Evolutionary conservation across 2,888 invertebrate species (phyloP).

Genomic region (Graphium colonna): DNA sequence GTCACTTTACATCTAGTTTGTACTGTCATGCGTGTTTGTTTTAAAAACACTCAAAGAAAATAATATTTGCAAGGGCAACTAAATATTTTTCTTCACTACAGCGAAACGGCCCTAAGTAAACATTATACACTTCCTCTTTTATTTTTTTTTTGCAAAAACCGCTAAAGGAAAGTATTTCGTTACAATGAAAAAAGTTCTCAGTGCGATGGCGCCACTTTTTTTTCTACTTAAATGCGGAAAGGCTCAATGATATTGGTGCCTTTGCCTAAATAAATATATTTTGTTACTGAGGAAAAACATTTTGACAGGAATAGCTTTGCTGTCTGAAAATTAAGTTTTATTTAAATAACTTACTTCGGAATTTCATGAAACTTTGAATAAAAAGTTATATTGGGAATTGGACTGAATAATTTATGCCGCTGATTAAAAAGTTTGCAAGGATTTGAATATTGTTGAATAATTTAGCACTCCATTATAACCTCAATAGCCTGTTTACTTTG

Average conservation of each 20-base stretch:
- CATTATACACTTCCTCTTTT: constrained; percentile 64
- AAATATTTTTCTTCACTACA: constrained; percentile 69
- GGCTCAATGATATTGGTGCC: constrained; percentile 15
- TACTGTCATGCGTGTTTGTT: constrained; percentile 25
- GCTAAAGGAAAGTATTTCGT: constrained; percentile 54
- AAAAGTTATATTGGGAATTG: too few species aligned
- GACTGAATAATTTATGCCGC: too few species aligned
- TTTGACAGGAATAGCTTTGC: neutral
- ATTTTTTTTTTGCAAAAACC: constrained; percentile 60
- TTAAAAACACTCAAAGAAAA: constrained; percentile 28
- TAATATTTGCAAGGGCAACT: constrained; percentile 51
- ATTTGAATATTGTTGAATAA: too few species aligned
- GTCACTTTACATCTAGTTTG: constrained; percentile 15
- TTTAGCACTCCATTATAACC: too few species aligned
- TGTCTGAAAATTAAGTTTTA: neutral
- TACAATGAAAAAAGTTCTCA: constrained; percentile 44
- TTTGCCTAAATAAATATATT: constrained; percentile 18
- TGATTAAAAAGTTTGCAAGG: too few species aligned
- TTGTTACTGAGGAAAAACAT: constrained; percentile 3
- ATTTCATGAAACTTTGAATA: too few species aligned
- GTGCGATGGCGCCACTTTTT: constrained; percentile 58
- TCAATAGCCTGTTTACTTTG: too few species aligned
- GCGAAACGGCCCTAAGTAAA: constrained; percentile 59
- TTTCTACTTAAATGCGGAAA: constrained; percentile 35
- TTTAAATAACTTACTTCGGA: neutral